These are phyloP conservation scores for Coremacera marginata DNA, from an alignment of 2,888 invertebrate genomes.

Conservation along the genomic window DNA sequence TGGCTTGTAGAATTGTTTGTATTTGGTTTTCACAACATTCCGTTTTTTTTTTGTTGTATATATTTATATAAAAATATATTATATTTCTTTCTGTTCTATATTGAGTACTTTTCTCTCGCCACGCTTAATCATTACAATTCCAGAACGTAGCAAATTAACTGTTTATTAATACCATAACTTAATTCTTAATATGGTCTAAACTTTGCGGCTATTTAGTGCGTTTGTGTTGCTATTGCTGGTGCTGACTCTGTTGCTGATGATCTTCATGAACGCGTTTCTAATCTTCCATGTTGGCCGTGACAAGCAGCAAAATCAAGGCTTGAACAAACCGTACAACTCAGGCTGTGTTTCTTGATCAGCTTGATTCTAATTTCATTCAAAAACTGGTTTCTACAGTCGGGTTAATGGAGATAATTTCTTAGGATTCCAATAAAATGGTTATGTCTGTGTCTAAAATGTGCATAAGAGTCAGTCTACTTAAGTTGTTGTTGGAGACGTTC, in stretches of 20 bases:
- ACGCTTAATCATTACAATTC: conserved; percentile 40
- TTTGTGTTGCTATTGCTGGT: not conserved
- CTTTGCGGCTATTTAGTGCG: conserved; percentile 36
- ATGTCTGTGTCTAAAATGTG: not conserved
- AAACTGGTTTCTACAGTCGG: conserved; percentile 19
- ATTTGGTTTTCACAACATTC: too few relatives aligned
- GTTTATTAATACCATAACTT: conserved; percentile 52
- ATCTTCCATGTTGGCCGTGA: conserved; percentile 1
- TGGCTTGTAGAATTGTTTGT: too few relatives aligned
- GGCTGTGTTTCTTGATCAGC: conserved; percentile 9
- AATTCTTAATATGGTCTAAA: conserved; percentile 38
- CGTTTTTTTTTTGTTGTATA: too few relatives aligned
- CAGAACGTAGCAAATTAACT: conserved; percentile 51
- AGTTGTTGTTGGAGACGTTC: not conserved
- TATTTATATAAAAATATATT: too few relatives aligned
- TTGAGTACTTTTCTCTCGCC: not conserved
- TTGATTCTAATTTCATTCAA: conserved; percentile 37
- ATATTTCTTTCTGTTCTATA: too few relatives aligned
- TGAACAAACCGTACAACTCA: conserved; percentile 2
- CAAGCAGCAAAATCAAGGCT: conserved; percentile 20
- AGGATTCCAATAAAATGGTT: conserved; percentile 25
- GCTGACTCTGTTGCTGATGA: not conserved
- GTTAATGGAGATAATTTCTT: conserved; percentile 23
- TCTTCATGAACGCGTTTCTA: conserved; percentile 11
- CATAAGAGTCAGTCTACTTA: not conserved